Evolutionary conservation across 2,888 invertebrate species (phyloP), one percentile per base, ranked within the genome.

Genomic region (Eilema sororculum): DNA sequence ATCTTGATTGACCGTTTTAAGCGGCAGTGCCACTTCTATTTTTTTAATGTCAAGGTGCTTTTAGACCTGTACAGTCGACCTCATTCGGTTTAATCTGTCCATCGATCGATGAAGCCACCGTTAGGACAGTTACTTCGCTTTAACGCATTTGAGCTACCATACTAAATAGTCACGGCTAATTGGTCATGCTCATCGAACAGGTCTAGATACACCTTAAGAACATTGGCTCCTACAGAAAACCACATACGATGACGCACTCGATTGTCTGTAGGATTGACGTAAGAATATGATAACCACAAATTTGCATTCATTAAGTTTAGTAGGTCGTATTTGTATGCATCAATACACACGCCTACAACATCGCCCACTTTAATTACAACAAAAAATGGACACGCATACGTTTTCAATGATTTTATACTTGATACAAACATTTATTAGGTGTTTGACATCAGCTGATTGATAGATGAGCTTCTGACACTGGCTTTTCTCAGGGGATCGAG

Each of bases 281-380:
- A 41, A 13, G 41, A 76, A 70, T n/a, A 73, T 74, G 75, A 74
- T 74, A 76, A 71, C 74, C 69, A 66, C 63, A 67, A 79, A 84
- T 86, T 82, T 82, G 72, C 77, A 81, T 84, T 76, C 77, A 76
- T 78, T 76, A 73, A 73, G 74, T 74, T 76, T 78, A 80, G 76
- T 81, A 78, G 75, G 76, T 75, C 78, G 72, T 69, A 61, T 76
- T 75, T 58, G 61, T 67, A 77, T 77, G 76, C 80, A 66, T 73
- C 62, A 71, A 77, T 20, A 72, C 71, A 73, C 64, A 58, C n/a
- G n/a, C 63, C 67, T 60, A 46, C 63, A 65, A 67, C 73, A 75
- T 65, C 62, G 58, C 63, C 28, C 59, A 62, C 68, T 73, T 72
- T 69, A 65, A 69, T 25, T 64, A 69, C 30, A 58, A 60, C 25